phyloP scores from a whole-genome alignment of 2,113 vertebrate genomes.

The Bostrychus sinensis region DNA sequence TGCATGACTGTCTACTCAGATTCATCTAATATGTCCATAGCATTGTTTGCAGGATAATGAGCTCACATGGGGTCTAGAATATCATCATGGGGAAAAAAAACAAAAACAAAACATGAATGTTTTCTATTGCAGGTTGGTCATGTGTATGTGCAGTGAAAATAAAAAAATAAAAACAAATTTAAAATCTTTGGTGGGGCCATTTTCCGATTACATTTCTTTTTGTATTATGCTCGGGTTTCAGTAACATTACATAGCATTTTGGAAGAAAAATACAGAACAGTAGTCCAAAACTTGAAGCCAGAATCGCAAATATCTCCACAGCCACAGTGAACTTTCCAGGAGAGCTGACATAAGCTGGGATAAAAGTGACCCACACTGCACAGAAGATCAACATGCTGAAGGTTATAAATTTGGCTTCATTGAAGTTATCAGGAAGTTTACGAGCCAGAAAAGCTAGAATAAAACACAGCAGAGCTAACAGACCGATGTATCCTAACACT shows the following conservation, averaged over 20 bases:
- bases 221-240: slow-evolving; percentile 77
- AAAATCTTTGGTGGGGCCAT: slow-evolving; percentile 41
- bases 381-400: slow-evolving; percentile 83
- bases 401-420: slow-evolving; percentile 81
- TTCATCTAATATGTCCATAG: too few relatives aligned
- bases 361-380: slow-evolving; percentile 80
- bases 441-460: slow-evolving; percentile 76
- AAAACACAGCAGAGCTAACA: slow-evolving; percentile 75
- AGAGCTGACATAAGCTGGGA: slow-evolving; percentile 80
- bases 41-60: too few relatives aligned
- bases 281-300: slow-evolving; percentile 78
- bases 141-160: too few relatives aligned
- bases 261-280: slow-evolving; percentile 79
- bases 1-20: too few relatives aligned
- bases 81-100: too few relatives aligned
- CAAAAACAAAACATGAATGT: too few relatives aligned
- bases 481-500: slow-evolving; percentile 75
- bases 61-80: too few relatives aligned
- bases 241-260: slow-evolving; percentile 78
- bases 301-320: slow-evolving; percentile 81
- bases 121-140: too few relatives aligned
- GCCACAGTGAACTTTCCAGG: slow-evolving; percentile 81
- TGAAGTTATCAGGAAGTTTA: slow-evolving; percentile 79
- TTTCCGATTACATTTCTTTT: slow-evolving; percentile 75
- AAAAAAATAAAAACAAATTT: neutral